These are phyloP conservation scores for Bombyx huttoni DNA, from an alignment of 2,888 invertebrate species.

Conservation along the genomic window DNA sequence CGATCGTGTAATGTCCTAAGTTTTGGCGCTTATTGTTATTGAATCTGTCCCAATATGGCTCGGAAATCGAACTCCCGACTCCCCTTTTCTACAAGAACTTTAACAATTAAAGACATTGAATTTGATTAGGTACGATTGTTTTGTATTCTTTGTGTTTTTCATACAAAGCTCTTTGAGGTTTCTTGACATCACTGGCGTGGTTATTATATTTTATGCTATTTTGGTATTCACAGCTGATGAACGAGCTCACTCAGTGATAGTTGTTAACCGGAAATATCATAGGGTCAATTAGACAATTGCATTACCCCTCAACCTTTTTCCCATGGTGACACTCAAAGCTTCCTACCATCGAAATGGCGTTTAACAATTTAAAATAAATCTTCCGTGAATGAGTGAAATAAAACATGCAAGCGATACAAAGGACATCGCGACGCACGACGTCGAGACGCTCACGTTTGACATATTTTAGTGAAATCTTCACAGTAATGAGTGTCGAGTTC, in stretches of 20 bases:
- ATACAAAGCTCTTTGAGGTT: too few relatives aligned
- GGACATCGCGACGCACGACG: conserved; percentile 4
- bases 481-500: conserved; percentile 67
- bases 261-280: too few relatives aligned
- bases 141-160: too few relatives aligned
- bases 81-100: not conserved
- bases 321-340: too few relatives aligned
- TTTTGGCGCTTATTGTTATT: conserved; percentile 21
- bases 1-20: conserved; percentile 53
- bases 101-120: not conserved
- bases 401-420: conserved; percentile 6
- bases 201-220: too few relatives aligned
- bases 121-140: not conserved
- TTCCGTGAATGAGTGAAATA: conserved; percentile 1
- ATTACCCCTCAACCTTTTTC: too few relatives aligned
- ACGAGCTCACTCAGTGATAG: too few relatives aligned
- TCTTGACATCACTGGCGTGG: too few relatives aligned
- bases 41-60: conserved; percentile 9
- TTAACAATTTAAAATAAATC: too few relatives aligned
- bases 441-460: conserved; percentile 52
- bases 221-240: too few relatives aligned
- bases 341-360: too few relatives aligned
- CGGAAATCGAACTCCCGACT: not conserved
- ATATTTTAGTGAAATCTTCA: conserved; percentile 68
- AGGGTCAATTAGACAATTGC: too few relatives aligned